Conservation (phyloP, 2,888 invertebrate genomes). For the Athalia rosae region DNA sequence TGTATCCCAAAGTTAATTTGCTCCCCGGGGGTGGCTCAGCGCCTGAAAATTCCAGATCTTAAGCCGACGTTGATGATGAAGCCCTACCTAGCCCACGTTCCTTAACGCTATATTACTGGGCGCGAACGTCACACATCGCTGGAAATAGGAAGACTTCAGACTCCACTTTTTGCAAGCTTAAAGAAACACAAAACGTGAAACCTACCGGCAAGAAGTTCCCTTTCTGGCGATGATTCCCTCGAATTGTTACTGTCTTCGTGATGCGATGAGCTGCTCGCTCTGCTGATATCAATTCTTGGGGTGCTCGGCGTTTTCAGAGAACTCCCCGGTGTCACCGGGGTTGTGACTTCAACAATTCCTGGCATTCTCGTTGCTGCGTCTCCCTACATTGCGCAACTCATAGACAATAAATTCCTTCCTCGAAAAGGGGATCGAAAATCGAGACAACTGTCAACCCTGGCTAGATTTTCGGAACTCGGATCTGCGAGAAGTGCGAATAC, state of each 20-base stretch:
- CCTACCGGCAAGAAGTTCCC: constrained; percentile 83
- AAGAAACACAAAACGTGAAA: constrained; percentile 6
- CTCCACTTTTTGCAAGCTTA: not conserved
- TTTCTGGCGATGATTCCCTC: constrained; percentile 88
- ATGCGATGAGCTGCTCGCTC: constrained; percentile 91
- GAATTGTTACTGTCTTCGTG: constrained; percentile 82
- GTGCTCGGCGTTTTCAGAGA: constrained; percentile 81
- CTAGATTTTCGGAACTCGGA: too few species aligned
- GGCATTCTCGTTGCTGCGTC: constrained; percentile 71
- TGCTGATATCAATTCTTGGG: constrained; percentile 91
- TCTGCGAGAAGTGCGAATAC: not conserved
- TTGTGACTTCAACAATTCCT: constrained; percentile 73
- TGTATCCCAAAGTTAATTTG: constrained; percentile 69
- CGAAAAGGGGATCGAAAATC: constrained; percentile 34
- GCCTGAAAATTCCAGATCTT: constrained; percentile 55
- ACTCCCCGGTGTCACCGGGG: constrained; percentile 68
- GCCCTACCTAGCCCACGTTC: constrained; percentile 15
- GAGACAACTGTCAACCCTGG: not conserved
- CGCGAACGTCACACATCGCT: not conserved
- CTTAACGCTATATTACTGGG: not conserved
- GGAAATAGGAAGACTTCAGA: not conserved
- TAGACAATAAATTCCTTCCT: constrained; percentile 38
- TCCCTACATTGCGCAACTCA: constrained; percentile 60
- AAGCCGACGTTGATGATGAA: constrained; percentile 35
- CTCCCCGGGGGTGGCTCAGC: constrained; percentile 67